Base-by-base conservation (phyloP, 2,888 invertebrate species). In the Pimpla rufipes region DNA sequence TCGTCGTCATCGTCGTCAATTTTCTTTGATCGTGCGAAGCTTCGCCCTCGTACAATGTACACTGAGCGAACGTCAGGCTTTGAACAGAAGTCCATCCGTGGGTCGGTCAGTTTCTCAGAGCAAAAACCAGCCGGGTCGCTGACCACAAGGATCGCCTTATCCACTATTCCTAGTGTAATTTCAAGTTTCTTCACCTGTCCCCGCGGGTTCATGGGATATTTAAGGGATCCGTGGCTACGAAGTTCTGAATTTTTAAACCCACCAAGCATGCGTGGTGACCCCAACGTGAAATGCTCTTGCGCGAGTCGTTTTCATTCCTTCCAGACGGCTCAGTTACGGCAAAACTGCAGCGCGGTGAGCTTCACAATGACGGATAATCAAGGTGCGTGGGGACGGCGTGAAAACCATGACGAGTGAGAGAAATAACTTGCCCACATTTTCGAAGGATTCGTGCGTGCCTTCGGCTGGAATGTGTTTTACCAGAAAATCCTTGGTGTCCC, bases 381-480 rank as follows among this genome's bases (percentile, higher is more conserved):
- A 52, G 77, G 76, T 81, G 50, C 52, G 77, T 73, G 57, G 52
- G 5, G 5, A 29, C 5, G 5, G n/a, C n/a, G 5, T 2, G 18
- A 50, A 18, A 50, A 16, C 5, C n/a, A 50, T 13, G 16, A 59
- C n/a, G 13, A 47, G 18, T 18, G 16, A 52, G 47, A 5, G 42
- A n/a, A 47, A 70, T 21, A 13, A 11, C n/a, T n/a, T n/a, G n/a
- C n/a, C n/a, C n/a, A n/a, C 21, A 76, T 57, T 13, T 47, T 71
- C 21, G n/a, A n/a, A 88, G 88, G 84, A 23, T 88, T 85, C 57
- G 70, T 68, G 23, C 76, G 85, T 13, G 85, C 85, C 0, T 84
- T 81, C 21, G 87, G 88, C 8, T 90, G 89, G 86, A 89, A 90
- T 40, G 68, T 85, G 62, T 82, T 86, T 16, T 87, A 83, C 18